Conservation (phyloP, 23 tunicate genomes). For the Styela plicata region DNA sequence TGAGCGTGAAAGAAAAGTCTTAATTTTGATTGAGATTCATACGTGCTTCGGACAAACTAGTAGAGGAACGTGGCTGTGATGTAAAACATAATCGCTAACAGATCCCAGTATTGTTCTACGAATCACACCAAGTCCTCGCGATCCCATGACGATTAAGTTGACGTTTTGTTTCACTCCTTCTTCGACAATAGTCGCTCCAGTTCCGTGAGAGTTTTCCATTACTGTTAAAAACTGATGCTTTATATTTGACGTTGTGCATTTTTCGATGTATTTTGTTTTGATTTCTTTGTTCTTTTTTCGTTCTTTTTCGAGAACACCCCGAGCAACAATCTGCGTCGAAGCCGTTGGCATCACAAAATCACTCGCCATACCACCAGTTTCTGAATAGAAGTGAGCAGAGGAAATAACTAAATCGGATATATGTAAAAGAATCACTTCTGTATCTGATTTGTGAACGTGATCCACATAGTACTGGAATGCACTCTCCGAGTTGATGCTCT, state of each 20-base stretch:
- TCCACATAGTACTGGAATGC: background rate
- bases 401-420: background rate
- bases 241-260: background rate
- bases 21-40: no score
- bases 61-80: slow-evolving; percentile 37
- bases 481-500: background rate
- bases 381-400: background rate
- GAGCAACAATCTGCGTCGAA: no score
- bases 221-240: background rate
- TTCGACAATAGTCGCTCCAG: background rate
- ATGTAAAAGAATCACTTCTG: background rate
- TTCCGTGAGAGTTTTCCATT: background rate
- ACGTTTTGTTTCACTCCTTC: background rate
- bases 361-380: no score
- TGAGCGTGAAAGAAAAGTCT: no score
- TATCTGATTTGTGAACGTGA: background rate
- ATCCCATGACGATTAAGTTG: background rate
- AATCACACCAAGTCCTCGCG: background rate
- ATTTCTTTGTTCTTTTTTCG: no score
- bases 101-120: background rate
- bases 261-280: no score
- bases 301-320: no score
- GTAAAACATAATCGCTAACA: slow-evolving; percentile 40
- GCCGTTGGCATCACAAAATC: no score
- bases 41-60: background rate